Percentiles rank a stretch among this genome's conserved stretches.
Conservation (phyloP, 1,140 invertebrate species). For the Coenobita brevimanus region DNA sequence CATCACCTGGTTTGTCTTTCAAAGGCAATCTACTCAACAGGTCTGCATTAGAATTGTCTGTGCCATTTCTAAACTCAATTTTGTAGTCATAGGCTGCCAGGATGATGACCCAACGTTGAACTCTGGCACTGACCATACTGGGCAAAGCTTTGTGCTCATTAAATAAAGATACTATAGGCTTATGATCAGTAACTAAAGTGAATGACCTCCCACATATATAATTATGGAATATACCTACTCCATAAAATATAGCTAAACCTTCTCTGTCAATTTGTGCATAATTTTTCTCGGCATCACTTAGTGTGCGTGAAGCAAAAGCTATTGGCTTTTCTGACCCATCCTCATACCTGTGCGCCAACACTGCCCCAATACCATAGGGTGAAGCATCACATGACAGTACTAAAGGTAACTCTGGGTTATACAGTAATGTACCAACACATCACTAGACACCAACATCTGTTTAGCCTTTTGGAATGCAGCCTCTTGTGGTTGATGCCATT, state of each 20-base stretch:
- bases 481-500: slow-evolving; percentile 35
- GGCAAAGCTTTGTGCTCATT: slow-evolving; percentile 71
- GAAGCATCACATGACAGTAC: slow-evolving; percentile 76
- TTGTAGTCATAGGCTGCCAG: slow-evolving; percentile 72
- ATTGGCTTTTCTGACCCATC: slow-evolving; percentile 73
- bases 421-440: slow-evolving; percentile 73
- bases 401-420: slow-evolving; percentile 72
- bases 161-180: slow-evolving; percentile 74
- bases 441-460: slow-evolving; percentile 69
- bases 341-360: slow-evolving; percentile 73
- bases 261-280: slow-evolving; percentile 78
- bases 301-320: slow-evolving; percentile 73
- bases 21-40: neutral
- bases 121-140: slow-evolving; percentile 69
- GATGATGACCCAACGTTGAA: slow-evolving; percentile 72
- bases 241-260: slow-evolving; percentile 75
- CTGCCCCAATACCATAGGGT: slow-evolving; percentile 74
- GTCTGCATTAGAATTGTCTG: neutral
- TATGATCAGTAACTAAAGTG: slow-evolving; percentile 75
- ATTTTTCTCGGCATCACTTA: slow-evolving; percentile 74
- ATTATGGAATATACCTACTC: slow-evolving; percentile 75
- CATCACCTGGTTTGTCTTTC: neutral
- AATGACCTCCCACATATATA: slow-evolving; percentile 75
- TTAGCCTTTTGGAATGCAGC: slow-evolving; percentile 71
- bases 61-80: slow-evolving; percentile 57